Base-by-base conservation (phyloP, 2,113 vertebrate genomes). In the Opisthocomus hoazin region DNA sequence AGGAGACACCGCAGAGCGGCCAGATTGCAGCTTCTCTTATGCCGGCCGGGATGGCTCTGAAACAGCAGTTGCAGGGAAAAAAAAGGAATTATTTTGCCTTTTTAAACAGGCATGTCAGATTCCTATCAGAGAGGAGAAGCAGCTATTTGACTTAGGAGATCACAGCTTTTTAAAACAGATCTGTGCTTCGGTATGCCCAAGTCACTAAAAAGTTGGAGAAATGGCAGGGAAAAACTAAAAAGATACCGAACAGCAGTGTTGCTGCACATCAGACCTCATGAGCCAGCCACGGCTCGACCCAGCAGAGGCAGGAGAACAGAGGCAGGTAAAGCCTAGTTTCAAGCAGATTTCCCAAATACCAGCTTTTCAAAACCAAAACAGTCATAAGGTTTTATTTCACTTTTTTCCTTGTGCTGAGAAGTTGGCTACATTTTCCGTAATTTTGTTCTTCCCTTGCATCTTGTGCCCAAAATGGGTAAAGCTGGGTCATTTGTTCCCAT, bases 141-240 rank as follows among this genome's bases (percentile, higher is more conserved):
- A 51, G 13, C n/a, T 20, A 84, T 34, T 11, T 79, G 74, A 53
- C 22, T 36, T 51, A 37, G 34, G 23, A 43, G 17, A 58, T 16
- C 3, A 1, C 21, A 17, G 57, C 36, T 95, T 87, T 89, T 80
- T 50, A 69, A 90, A 77, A 29, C n/a, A 86, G 57, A 87, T 7
- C 12, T 27, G 30, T 66, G 37, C 46, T 83, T 86, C 0, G 0
- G 4, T 82, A 21, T 17, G 13, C 43, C 46, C 2, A 4, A 51
- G 66, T 22, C n/a, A 56, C 66, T 9, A 82, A 51, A 70, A 75
- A 17, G 11, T 39, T 70, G 41, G 32, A 51, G 1, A 0, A 10
- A 5, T 15, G 41, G 17, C 30, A 45, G n/a, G 50, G 15, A 50
- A 34, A 69, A 58, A 50, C 26, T 41, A 39, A 57, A 48, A 50